phyloP scores from a whole-genome alignment of 92 coral and sea anemone genomes.

The Actinernus sp. region DNA sequence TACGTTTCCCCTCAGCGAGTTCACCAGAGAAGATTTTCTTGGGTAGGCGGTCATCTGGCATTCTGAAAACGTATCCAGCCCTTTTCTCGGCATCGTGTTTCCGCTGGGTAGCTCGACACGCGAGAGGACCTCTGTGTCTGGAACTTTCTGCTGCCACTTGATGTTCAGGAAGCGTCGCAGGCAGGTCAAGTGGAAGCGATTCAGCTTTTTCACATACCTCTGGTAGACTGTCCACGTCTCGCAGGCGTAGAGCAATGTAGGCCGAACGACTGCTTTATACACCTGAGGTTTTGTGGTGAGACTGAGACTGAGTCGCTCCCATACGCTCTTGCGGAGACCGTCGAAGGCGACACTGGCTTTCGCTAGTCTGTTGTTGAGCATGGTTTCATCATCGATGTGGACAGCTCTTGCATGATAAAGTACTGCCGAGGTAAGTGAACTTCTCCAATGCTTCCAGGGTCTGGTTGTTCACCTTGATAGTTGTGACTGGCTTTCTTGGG shows the following conservation, averaged over 20 bases:
- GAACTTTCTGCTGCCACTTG: conserved; percentile 3
- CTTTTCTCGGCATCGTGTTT: neutral
- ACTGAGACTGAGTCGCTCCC: conserved; percentile 16
- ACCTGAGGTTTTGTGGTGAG: conserved; percentile 20
- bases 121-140: conserved; percentile 3
- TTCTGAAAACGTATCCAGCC: too few species aligned
- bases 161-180: neutral
- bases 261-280: conserved; percentile 24
- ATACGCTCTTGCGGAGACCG: conserved; percentile 18
- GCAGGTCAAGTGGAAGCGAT: conserved; percentile 3
- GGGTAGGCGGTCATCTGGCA: too few species aligned
- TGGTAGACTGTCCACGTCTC: conserved; percentile 22
- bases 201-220: neutral
- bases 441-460: neutral
- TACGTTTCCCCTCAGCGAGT: too few species aligned
- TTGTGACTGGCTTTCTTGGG: neutral
- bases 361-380: neutral
- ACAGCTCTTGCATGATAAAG: neutral
- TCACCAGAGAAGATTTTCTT: too few species aligned
- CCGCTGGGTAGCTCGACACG: neutral
- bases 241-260: conserved; percentile 28
- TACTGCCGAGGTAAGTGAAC: neutral
- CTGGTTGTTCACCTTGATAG: neutral
- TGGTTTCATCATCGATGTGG: conserved; percentile 2
- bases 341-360: conserved; percentile 5